Base-by-base conservation (phyloP, 1,140 invertebrate species). In the Bradynema listronoti region DNA sequence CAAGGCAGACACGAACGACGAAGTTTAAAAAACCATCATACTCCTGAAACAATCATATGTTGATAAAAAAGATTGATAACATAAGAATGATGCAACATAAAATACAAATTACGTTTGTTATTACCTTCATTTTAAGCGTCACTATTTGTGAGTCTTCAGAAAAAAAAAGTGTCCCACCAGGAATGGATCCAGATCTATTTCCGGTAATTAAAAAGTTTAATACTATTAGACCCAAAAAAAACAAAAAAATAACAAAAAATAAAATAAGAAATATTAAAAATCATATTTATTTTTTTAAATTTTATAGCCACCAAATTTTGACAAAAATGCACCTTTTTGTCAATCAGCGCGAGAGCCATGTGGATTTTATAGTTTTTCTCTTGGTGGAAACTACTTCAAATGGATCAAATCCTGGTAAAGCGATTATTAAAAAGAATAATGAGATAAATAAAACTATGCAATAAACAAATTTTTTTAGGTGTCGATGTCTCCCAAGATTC, bases 371-470 rank as follows among this genome's bases (percentile, higher is more conserved):
- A 65, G 59, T 33, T 69, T 69, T 55, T 60, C 56, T 5, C 36
- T 71, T 19, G 36, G 56, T 42, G 65, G 69, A 30, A 22, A 43
- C 22, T 64, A 54, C 4, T 67, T 69, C 19, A 69, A 69, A 63
- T 69, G 66, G 66, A 61, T 69, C 9, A 69, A 69, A 32, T 72
- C 69, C 9, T 69, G 66, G 66, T 71, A 61, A 57, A 57, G 19
- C 6, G 4, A 27, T 24, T 64, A 33, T 63, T 25, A 66, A 58
- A 61, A 33, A 11, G 19, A 61, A 62, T 64, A 24, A 34, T 2
- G 14, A 32, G 63, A 61, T 62, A 49, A 29, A 53, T 7, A 25
- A 16, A 58, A 56, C 4, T 25, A 2, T 58, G 32, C 27, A 60
- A 64, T 43, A 49, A n/a, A 34, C 14, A 9, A 22, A 58, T 3